Evolutionary conservation across 2,797 vertebrate species (phyloP), one percentile per base, ranked within the genome.

Genomic region (Rhinatrema bivittatum): DNA sequence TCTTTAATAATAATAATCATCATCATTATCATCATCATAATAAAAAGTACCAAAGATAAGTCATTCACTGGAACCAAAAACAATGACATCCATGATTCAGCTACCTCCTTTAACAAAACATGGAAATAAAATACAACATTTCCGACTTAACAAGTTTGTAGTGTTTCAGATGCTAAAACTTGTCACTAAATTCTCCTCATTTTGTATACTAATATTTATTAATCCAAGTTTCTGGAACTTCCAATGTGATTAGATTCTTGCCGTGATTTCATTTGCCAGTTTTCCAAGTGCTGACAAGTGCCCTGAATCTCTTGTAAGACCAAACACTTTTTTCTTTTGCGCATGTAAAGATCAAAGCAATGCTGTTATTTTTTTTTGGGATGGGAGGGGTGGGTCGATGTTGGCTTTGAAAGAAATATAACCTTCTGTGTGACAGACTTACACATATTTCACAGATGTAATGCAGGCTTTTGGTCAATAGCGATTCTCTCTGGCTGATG

Each of bases 21-120:
- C 62, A 55, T 53, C 39, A 51, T 65, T 53, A 40, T 20, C 29
- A 7, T 20, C 32, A 44, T 55, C 58, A 47, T 31, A 37, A 35
- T 28, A 36, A 32, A 22, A 72, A 81, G 89, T 94, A 93, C 89
- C 88, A 71, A 72, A 68, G 46, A 50, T 77, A 54, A 52, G 36
- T 46, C 34, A 66, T 44, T 62, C 64, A 59, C 26, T 57, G 31
- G 38, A 51, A 50, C 36, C 45, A 32, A 46, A 51, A 40, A 35
- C 39, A 65, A 28, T 53, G 56, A 62, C 35, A 56, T 30, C 46
- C 30, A 50, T 54, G 36, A 57, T 58, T 50, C 48, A 59, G 50
- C 56, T 67, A 66, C 68, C 33, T 26, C 46, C n/a, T n/a, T n/a
- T n/a, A n/a, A n/a, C n/a, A n/a, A n/a, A n/a, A n/a, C n/a, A n/a